A percentile compares a stretch with the other conserved stretches of the same genome.
Evolutionary conservation across 2,113 vertebrate species (phyloP).

Genomic region (Acrocephalus arundinaceus): DNA sequence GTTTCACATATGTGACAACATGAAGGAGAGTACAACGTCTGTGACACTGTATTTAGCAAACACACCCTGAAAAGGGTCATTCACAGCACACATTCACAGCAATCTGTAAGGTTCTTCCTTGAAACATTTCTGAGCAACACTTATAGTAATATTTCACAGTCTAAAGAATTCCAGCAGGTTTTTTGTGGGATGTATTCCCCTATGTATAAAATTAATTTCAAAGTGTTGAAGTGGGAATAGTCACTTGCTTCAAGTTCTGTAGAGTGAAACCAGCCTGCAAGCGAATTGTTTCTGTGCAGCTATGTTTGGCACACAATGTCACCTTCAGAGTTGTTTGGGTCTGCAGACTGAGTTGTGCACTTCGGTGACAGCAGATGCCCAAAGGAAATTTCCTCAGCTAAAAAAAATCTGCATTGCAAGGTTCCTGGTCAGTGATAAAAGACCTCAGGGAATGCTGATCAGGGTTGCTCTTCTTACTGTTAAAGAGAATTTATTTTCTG

Average conservation of each 20-base stretch:
- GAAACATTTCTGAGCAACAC: not conserved
- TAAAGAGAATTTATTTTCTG: not conserved
- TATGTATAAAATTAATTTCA: constrained; percentile 42
- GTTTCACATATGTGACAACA: not conserved
- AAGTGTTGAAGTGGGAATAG: constrained; percentile 32
- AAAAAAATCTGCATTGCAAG: not conserved
- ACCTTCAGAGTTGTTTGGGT: constrained; percentile 26
- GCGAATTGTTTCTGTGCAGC: not conserved
- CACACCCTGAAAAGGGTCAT: not conserved
- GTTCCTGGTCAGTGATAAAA: not conserved
- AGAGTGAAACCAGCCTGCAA: constrained; percentile 36
- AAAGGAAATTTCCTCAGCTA: constrained; percentile 9
- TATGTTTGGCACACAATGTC: constrained; percentile 47
- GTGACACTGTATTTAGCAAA: not conserved
- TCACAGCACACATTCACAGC: not conserved
- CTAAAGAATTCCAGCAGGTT: not conserved
- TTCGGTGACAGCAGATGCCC: constrained; percentile 2
- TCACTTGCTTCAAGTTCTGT: constrained; percentile 9
- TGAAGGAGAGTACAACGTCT: not conserved
- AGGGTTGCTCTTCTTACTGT: not conserved
- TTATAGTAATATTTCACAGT: constrained; percentile 11
- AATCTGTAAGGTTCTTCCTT: not conserved
- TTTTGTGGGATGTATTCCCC: constrained; percentile 18
- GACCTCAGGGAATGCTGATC: not conserved
- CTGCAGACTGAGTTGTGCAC: not conserved